Percentiles rank a stretch among this genome's conserved stretches.
These are phyloP conservation scores for Tenthredo scrophulariae DNA, from an alignment of 2,888 invertebrate genomes.

Conservation along the genomic window DNA sequence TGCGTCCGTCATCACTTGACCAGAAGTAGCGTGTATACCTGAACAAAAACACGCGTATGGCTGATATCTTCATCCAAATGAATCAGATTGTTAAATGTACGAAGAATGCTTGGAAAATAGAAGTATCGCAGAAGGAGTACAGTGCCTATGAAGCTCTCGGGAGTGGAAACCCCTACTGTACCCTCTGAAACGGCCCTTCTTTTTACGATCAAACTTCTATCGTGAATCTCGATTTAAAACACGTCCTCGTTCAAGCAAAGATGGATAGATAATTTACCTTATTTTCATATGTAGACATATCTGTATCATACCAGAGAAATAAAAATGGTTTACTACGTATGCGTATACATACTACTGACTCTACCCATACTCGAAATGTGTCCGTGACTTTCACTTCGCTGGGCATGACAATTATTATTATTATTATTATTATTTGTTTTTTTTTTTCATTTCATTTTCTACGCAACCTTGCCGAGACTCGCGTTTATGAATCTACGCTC, in stretches of 20 bases:
- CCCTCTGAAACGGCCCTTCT: not conserved
- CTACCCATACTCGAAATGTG: constrained; percentile 7
- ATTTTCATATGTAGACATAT: constrained; percentile 47
- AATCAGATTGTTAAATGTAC: constrained; percentile 7
- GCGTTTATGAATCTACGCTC: not conserved
- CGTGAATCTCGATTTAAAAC: constrained; percentile 27
- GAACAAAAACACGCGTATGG: constrained; percentile 1
- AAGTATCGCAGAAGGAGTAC: not conserved
- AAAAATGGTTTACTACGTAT: constrained; percentile 21
- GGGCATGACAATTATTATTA: not conserved
- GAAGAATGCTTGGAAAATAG: not conserved
- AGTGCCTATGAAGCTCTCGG: constrained; percentile 19
- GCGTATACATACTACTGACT: not conserved
- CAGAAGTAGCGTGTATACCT: not conserved
- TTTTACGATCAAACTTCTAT: constrained; percentile 1
- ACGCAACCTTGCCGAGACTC: not conserved
- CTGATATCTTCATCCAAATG: not conserved
- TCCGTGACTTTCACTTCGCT: constrained; percentile 44
- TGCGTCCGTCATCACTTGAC: constrained; percentile 18
- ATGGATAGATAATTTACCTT: constrained; percentile 30
- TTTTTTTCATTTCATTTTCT: not conserved
- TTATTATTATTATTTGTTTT: no score
- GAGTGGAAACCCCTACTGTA: constrained; percentile 22
- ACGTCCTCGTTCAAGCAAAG: constrained; percentile 8
- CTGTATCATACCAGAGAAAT: constrained; percentile 43